A percentile compares a stretch with the other conserved stretches of the same genome.
phyloP scores from a whole-genome alignment of 2,113 vertebrate species.

The Tachysurus fulvidraco region DNA sequence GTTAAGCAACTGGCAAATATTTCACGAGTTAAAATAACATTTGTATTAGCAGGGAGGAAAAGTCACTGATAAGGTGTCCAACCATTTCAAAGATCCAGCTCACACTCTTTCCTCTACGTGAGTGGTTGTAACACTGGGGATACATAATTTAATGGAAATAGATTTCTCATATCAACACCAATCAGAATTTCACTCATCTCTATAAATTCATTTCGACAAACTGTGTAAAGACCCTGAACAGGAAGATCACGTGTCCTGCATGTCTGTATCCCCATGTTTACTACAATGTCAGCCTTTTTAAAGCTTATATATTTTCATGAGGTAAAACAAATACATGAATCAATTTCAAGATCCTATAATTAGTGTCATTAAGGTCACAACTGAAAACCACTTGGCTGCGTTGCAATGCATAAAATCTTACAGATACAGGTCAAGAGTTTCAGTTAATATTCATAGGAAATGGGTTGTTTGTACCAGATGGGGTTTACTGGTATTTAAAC shows the following conservation, averaged over 20 bases:
- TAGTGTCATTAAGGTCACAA: neutral
- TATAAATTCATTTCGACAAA: neutral
- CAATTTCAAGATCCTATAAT: neutral
- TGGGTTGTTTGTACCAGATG: neutral
- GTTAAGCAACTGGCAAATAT: conserved; percentile 16
- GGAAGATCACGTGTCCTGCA: neutral
- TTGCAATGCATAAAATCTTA: neutral
- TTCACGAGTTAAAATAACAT: conserved; percentile 22
- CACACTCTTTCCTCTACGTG: conserved; percentile 25
- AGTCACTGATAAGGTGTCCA: conserved; percentile 27
- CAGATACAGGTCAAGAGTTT: neutral
- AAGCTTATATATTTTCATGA: neutral
- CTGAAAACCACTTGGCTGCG: neutral
- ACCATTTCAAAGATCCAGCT: neutral
- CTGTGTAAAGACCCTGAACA: neutral
- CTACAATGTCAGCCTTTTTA: neutral
- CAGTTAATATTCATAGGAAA: neutral
- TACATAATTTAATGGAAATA: neutral
- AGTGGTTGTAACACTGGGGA: neutral
- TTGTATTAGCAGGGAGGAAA: conserved; percentile 3
- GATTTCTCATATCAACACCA: neutral
- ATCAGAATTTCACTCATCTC: neutral
- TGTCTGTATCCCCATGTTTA: neutral
- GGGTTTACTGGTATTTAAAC: no score
- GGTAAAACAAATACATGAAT: neutral